A percentile compares a stretch with the other conserved stretches of the same genome.
These are phyloP conservation scores for Parotia lawesii DNA, from an alignment of 2,113 vertebrate genomes.

Conservation along the genomic window DNA sequence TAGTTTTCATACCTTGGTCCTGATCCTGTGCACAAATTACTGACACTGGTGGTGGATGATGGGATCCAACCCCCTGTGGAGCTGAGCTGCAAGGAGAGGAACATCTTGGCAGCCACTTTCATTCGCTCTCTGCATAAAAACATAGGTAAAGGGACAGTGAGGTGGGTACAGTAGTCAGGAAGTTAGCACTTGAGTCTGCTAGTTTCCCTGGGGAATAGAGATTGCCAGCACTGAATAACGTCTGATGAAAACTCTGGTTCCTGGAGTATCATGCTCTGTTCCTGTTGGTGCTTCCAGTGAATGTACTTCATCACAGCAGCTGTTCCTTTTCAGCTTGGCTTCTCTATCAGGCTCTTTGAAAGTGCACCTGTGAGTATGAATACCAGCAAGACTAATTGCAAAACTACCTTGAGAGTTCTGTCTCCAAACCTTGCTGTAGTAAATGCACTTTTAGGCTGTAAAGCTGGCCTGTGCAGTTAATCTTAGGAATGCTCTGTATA, in stretches of 20 bases:
- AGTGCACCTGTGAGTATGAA: not conserved
- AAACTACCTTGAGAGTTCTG: not conserved
- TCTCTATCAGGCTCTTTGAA: not conserved
- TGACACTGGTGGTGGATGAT: constrained; percentile 95
- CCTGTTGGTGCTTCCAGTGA: not conserved
- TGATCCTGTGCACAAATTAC: constrained; percentile 92
- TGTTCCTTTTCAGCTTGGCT: not conserved
- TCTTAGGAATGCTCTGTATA: not conserved
- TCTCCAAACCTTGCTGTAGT: not conserved
- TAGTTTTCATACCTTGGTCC: constrained; percentile 95
- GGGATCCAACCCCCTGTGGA: constrained; percentile 97
- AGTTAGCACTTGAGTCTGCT: not conserved
- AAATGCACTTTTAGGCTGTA: not conserved
- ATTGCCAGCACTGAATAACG: not conserved
- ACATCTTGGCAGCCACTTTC: constrained; percentile 98
- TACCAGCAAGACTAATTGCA: not conserved
- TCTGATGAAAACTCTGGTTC: not conserved
- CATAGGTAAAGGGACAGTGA: constrained; percentile 80
- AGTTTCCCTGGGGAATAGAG: not conserved
- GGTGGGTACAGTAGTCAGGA: not conserved
- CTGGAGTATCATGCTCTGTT: not conserved
- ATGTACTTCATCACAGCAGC: not conserved
- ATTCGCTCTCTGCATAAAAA: constrained; percentile 97
- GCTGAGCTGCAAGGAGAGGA: constrained; percentile 97
- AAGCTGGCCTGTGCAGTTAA: not conserved